Evolutionary conservation across 2,888 invertebrate species (phyloP), one percentile per base, ranked within the genome.

Genomic region (Calliphora vomitoria): DNA sequence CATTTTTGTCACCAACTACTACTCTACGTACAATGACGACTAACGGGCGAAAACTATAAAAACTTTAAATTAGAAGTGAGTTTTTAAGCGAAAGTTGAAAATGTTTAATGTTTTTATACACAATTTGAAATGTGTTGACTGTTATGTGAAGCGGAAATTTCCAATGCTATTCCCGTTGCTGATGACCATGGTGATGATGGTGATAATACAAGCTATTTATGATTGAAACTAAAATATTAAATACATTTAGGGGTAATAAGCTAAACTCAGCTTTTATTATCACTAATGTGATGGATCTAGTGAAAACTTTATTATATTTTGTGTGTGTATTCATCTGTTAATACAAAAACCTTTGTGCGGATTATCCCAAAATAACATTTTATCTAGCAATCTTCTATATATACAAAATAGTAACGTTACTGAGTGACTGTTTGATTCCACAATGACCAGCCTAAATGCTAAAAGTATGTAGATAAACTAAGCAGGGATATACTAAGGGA

Each of bases 1-100:
- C 72, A 81, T 74, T 68, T 55, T 82, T 15, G 13, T 55, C 44
- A n/a, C 20, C 31, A 50, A 41, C n/a, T n/a, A n/a, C n/a, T n/a
- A n/a, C 31, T 31, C 60, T 8, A 18, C 10, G 15, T 55, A 20
- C 10, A 4, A 8, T 20, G 55, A 55, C 6, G 10, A 20, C 20
- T 8, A 20, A 18, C 55, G 3, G 8, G 2, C 4, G 8, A 13
- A n/a, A 18, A 55, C 20, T n/a, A 35, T 15, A 18, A 62, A 18
- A 62, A 5, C 5, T 72, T 20, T 2, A 15, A 20, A 8, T 53
- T 11, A 8, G 1, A 20, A 25, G 6, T 20, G 4, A 38, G 18
- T 38, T 76, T 75, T 38, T 18, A 62, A 64, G 4, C 25, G 10
- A 76, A 64, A 38, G 6, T 8, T 8, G 10, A 64, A 38, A 15